These are phyloP conservation scores for Zonotrichia leucophrys DNA, from an alignment of 2,113 vertebrate genomes.

Conservation along the genomic window DNA sequence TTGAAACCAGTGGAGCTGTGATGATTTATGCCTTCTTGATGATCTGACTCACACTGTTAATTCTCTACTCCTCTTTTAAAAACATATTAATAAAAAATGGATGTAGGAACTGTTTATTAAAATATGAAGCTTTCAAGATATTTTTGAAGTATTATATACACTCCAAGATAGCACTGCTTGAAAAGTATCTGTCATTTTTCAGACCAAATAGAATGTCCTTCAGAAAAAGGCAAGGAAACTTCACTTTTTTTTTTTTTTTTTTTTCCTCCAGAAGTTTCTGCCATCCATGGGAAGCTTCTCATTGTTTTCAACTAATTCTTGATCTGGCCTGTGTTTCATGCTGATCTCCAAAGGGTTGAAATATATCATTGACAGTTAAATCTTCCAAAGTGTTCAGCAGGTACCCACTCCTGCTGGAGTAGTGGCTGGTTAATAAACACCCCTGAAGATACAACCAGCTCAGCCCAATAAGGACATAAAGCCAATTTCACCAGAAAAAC, in stretches of 20 bases:
- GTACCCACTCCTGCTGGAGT: background rate
- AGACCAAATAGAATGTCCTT: background rate
- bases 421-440: background rate
- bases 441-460: background rate
- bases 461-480: background rate
- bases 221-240: background rate
- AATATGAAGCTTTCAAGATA: conserved; percentile 39
- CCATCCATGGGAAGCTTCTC: background rate
- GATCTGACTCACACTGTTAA: conserved; percentile 50
- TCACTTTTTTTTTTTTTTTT: background rate
- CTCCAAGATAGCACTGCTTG: background rate
- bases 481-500: background rate
- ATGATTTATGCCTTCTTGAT: conserved; percentile 46
- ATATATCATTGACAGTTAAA: background rate
- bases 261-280: background rate
- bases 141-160: background rate
- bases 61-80: conserved; percentile 50
- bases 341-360: background rate
- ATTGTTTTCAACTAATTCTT: background rate
- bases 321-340: background rate
- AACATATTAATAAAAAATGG: conserved; percentile 50
- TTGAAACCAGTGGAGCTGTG: conserved; percentile 34
- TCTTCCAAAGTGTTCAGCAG: background rate
- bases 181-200: background rate
- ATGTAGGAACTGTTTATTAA: conserved; percentile 40